Evolutionary conservation across 2,113 vertebrate genomes (phyloP), one percentile per base, ranked within the genome.

Genomic region (Lasiurus borealis): DNA sequence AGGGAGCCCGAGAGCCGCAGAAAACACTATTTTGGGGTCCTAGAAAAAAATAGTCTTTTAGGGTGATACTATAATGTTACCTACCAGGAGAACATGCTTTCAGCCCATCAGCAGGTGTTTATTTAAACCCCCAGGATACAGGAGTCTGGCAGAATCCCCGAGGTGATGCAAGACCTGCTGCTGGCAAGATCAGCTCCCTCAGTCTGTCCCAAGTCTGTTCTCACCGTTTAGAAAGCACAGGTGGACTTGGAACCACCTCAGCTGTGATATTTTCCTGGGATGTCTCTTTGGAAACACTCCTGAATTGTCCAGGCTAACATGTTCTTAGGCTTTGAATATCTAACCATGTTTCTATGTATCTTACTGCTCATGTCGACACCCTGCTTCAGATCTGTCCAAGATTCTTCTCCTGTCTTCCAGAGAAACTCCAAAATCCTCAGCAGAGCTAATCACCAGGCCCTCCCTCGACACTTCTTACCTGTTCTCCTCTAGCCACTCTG

Each of bases 1-100:
- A 25, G 25, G 48, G 54, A 31, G 29, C 25, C 50, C 11, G 1
- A 21, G 14, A 21, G 50, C 13, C 46, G 64, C 8, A 29, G 15
- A 36, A 40, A 6, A 73, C 19, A 40, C 27, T 62, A 3, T 77
- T 57, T 57, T 46, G 52, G 76, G 64, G n/a, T 12, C 8, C 36
- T 0, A 4, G 23, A 34, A 64, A 94, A 54, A 50, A 71, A 54
- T 18, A 69, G 31, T 50, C 25, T 85, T 82, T 27, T 59, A 44
- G 50, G 3, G 1, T 13, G 76, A 46, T 1, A 0, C 5, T 40
- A 18, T 8, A 27, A 14, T 16, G 8, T 7, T 29, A 36, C 8
- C 29, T 8, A 7, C 3, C 15, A 59, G 21, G 27, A 68, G n/a
- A 75, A 81, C 36, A 31, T n/a, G 7, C 31, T 81, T 59, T 40